Conservation (phyloP, 2,888 invertebrate genomes). For the Calameuta idolon region DNA sequence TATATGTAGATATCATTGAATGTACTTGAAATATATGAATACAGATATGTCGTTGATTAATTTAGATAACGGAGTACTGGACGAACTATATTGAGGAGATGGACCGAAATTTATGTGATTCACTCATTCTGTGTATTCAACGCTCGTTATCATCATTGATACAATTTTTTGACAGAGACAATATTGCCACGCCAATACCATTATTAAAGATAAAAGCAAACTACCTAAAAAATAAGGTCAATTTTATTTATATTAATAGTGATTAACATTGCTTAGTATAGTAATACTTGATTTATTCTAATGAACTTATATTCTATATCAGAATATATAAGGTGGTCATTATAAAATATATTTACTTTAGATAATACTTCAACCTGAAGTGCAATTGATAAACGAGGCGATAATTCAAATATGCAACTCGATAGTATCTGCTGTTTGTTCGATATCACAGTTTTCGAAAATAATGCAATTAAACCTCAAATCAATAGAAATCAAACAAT, state of each 20-base stretch:
- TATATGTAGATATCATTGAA: background rate
- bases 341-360: conserved; percentile 4
- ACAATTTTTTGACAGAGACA: conserved; percentile 74
- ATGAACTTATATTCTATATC: background rate
- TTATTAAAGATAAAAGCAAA: conserved; percentile 15
- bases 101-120: conserved; percentile 80
- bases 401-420: conserved; percentile 9
- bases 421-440: conserved; percentile 5
- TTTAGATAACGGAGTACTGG: conserved; percentile 82
- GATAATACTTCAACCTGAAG: conserved; percentile 15
- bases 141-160: conserved; percentile 74
- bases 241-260: background rate
- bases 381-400: conserved; percentile 15
- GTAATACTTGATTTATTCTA: background rate
- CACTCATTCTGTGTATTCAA: conserved; percentile 74
- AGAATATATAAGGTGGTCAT: background rate
- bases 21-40: background rate
- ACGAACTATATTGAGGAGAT: conserved; percentile 78
- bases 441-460: conserved; percentile 11
- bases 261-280: background rate
- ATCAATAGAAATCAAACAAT: conserved; percentile 4
- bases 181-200: conserved; percentile 4
- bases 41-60: background rate
- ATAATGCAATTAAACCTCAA: conserved; percentile 2
- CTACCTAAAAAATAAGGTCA: conserved; percentile 11